These are phyloP conservation scores for Aradophagus sp. DNA, from an alignment of 1,140 invertebrate genomes.

Conservation along the genomic window DNA sequence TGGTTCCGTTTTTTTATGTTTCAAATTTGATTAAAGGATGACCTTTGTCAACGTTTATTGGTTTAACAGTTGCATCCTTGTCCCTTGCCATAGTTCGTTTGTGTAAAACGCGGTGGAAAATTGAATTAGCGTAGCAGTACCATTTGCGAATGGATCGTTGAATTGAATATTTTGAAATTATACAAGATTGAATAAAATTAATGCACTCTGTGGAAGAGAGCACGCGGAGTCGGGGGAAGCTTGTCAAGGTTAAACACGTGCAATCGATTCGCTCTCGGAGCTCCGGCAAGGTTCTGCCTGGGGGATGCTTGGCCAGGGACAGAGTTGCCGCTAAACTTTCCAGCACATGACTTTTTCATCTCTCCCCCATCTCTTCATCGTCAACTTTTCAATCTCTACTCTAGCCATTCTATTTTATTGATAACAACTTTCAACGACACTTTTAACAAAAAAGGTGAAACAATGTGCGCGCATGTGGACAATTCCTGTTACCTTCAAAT, in stretches of 20 bases:
- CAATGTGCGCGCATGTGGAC: too few species aligned
- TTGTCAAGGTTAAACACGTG: slow-evolving; percentile 64
- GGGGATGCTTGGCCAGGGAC: slow-evolving; percentile 56
- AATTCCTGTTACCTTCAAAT: too few species aligned
- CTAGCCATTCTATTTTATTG: slow-evolving; percentile 19
- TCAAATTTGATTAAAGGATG: too few species aligned
- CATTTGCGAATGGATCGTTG: too few species aligned
- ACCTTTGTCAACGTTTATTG: too few species aligned
- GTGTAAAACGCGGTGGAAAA: too few species aligned
- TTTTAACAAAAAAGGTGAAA: too few species aligned
- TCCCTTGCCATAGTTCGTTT: too few species aligned
- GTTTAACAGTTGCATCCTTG: too few species aligned
- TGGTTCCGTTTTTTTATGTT: too few species aligned
- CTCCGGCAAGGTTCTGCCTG: slow-evolving; percentile 43
- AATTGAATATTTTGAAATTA: slow-evolving; percentile 41
- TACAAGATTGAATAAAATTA: slow-evolving; percentile 49
- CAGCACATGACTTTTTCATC: slow-evolving; percentile 42
- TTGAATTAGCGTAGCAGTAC: too few species aligned
- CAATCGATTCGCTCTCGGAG: slow-evolving; percentile 62
- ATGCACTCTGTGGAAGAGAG: slow-evolving; percentile 19
- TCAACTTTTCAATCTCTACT: slow-evolving; percentile 40
- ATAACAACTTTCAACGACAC: too few species aligned
- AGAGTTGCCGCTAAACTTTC: slow-evolving; percentile 35
- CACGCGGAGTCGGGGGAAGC: slow-evolving; percentile 53
- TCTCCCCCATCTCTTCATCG: slow-evolving; percentile 20